Evolutionary conservation across 2,113 vertebrate genomes (phyloP).

Genomic region (Rhabdomys dilectus): DNA sequence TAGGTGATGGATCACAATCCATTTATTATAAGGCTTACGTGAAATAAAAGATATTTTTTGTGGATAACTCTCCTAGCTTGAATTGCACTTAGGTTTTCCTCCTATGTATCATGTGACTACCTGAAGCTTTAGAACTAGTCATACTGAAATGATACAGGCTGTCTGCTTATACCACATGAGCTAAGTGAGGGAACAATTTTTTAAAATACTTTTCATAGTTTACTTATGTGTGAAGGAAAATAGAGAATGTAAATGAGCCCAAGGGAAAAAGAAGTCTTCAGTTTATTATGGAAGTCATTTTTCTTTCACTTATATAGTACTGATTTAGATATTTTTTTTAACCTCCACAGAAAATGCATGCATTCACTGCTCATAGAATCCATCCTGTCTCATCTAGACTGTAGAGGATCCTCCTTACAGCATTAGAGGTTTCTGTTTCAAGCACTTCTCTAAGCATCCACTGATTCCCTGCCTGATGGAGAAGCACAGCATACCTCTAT

Average conservation of each 20-base stretch:
- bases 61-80: conserved; percentile 26
- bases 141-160: not conserved
- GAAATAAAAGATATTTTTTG: conserved; percentile 36
- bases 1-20: conserved; percentile 51
- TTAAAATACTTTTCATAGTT: not conserved
- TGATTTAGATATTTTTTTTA: too few species aligned
- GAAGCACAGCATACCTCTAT: not conserved
- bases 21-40: conserved; percentile 50
- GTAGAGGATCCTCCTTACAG: accelerated
- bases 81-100: not conserved
- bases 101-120: not conserved
- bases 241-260: not conserved
- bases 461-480: not conserved
- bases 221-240: not conserved
- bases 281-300: not conserved
- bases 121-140: not conserved
- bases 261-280: not conserved
- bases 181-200: not conserved
- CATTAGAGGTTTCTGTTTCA: not conserved
- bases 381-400: accelerated
- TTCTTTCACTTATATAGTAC: not conserved
- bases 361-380: accelerated
- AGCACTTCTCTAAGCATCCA: not conserved
- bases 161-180: not conserved
- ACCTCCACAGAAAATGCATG: not conserved